phyloP scores from a whole-genome alignment of 2,113 vertebrate genomes.

The Smithornis capensis region DNA sequence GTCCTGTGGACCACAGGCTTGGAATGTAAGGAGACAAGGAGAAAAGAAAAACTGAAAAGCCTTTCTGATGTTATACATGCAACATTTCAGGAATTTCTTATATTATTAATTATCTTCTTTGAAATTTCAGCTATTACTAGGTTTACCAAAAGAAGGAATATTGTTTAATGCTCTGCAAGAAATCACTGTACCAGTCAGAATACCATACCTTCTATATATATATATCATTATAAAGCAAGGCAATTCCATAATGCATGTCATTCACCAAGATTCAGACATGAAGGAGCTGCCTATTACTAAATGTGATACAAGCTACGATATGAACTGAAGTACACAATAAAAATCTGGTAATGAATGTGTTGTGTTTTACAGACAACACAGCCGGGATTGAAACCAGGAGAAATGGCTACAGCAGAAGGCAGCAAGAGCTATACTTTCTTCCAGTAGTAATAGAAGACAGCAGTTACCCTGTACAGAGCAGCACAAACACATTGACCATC shows the following conservation, averaged over 20 bases:
- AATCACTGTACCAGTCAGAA: background rate
- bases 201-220: background rate
- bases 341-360: background rate
- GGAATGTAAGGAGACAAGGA: background rate
- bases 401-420: conserved; percentile 86
- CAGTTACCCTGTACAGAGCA: conserved; percentile 91
- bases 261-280: background rate
- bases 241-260: background rate
- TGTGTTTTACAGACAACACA: conserved; percentile 88
- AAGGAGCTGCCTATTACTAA: background rate
- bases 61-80: background rate
- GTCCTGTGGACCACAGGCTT: background rate
- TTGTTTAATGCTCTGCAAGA: background rate
- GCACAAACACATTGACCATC: conserved; percentile 93
- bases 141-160: background rate
- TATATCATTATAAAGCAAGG: background rate
- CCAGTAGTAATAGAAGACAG: conserved; percentile 92
- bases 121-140: background rate
- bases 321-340: background rate
- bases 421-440: conserved; percentile 90
- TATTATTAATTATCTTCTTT: background rate
- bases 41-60: background rate
- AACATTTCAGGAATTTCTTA: background rate
- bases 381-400: conserved; percentile 90
- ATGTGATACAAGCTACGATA: background rate